Percentiles rank a stretch among this genome's conserved stretches.
These are phyloP conservation scores for Clarias batrachus DNA, from an alignment of 2,113 vertebrate genomes.

Conservation along the genomic window DNA sequence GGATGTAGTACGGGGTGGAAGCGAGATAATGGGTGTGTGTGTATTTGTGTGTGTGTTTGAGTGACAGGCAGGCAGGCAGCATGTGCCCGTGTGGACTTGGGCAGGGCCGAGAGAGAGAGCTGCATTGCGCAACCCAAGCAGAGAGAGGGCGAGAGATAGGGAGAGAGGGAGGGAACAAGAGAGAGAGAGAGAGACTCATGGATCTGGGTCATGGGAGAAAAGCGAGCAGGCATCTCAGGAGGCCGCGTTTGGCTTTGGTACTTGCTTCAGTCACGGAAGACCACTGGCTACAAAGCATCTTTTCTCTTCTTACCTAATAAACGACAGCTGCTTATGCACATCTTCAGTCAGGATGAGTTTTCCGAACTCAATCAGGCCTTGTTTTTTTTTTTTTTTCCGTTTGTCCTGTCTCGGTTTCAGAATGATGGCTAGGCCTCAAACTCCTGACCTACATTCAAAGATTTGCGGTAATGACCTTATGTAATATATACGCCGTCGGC, in stretches of 20 bases:
- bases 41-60: conserved; percentile 34
- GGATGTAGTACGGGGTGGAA: neutral
- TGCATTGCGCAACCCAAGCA: conserved; percentile 43
- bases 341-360: neutral
- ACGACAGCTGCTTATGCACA: conserved; percentile 27
- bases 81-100: conserved; percentile 45
- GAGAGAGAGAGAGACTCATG: conserved; percentile 17
- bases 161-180: neutral
- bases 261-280: conserved; percentile 29
- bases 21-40: conserved; percentile 24
- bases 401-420: neutral
- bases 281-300: conserved; percentile 36
- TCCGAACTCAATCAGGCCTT: neutral
- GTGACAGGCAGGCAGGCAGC: conserved; percentile 16
- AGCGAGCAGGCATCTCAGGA: conserved; percentile 35
- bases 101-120: conserved; percentile 45
- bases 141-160: neutral
- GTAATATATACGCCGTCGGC: neutral
- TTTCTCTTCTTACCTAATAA: conserved; percentile 42
- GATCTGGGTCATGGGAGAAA: conserved; percentile 50
- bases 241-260: conserved; percentile 36
- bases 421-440: conserved; percentile 30
- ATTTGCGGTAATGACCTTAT: neutral
- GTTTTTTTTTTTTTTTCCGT: neutral
- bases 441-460: conserved; percentile 33